Conservation (phyloP, 2,888 invertebrate species). For the Rhagium mordax region DNA sequence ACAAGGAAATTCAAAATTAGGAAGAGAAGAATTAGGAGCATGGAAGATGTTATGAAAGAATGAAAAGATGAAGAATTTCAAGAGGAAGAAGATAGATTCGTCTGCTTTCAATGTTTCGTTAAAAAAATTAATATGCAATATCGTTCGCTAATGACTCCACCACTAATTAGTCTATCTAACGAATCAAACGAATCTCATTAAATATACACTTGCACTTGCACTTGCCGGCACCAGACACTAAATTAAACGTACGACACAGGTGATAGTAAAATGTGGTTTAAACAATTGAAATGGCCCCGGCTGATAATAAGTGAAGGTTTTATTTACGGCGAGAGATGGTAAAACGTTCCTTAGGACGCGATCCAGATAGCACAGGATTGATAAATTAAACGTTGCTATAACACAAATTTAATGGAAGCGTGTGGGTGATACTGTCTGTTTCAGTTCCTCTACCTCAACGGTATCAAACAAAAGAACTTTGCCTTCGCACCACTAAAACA, state of each 20-base stretch:
- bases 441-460: constrained; percentile 44
- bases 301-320: constrained; percentile 50
- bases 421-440: constrained; percentile 50
- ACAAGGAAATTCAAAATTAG: too few relatives aligned
- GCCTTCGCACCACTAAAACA: constrained; percentile 45
- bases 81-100: too few relatives aligned
- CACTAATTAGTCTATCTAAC: too few relatives aligned
- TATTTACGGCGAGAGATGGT: constrained; percentile 53
- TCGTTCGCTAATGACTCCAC: too few relatives aligned
- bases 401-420: constrained; percentile 54
- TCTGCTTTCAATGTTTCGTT: too few relatives aligned
- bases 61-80: too few relatives aligned
- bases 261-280: constrained; percentile 48
- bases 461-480: constrained; percentile 44
- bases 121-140: too few relatives aligned
- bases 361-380: constrained; percentile 55
- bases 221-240: constrained; percentile 30
- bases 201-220: constrained; percentile 18
- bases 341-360: constrained; percentile 48
- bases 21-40: too few relatives aligned
- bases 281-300: constrained; percentile 50
- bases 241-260: constrained; percentile 46
- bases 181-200: constrained; percentile 13
- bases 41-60: too few relatives aligned
- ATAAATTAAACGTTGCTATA: constrained; percentile 57